phyloP scores from a whole-genome alignment of 2,888 invertebrate genomes.

The Quadroppia sp. region DNA sequence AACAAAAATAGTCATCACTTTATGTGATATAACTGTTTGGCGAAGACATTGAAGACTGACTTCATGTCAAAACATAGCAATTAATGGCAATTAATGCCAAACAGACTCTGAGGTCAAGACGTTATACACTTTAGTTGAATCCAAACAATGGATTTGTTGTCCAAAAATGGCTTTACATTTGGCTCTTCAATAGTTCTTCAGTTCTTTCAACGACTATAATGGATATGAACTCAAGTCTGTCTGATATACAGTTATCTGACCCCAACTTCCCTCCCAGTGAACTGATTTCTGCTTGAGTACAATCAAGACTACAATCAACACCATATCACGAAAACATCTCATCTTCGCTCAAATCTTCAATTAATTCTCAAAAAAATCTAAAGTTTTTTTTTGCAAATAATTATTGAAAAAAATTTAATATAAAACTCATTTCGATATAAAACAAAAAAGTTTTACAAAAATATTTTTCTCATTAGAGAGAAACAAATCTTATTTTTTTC shows the following conservation, averaged over 20 bases:
- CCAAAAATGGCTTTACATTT: neutral
- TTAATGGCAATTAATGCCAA: neutral
- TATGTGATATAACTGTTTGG: neutral
- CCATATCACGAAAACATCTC: neutral
- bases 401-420: too few relatives aligned
- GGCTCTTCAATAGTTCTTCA: too few relatives aligned
- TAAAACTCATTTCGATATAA: too few relatives aligned
- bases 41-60: too few relatives aligned
- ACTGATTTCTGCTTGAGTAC: constrained; percentile 20
- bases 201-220: neutral
- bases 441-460: too few relatives aligned
- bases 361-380: neutral
- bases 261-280: neutral
- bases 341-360: neutral
- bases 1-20: neutral
- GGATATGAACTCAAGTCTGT: neutral
- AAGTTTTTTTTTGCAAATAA: too few relatives aligned
- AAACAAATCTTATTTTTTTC: too few relatives aligned
- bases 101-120: neutral
- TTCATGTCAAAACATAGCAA: neutral
- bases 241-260: neutral
- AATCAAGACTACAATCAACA: neutral
- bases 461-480: too few relatives aligned
- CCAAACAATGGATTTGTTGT: neutral
- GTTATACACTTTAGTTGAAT: neutral